Evolutionary conservation across 2,797 vertebrate species (phyloP), one percentile per base, ranked within the genome.

Genomic region (Sebastes itinus): DNA sequence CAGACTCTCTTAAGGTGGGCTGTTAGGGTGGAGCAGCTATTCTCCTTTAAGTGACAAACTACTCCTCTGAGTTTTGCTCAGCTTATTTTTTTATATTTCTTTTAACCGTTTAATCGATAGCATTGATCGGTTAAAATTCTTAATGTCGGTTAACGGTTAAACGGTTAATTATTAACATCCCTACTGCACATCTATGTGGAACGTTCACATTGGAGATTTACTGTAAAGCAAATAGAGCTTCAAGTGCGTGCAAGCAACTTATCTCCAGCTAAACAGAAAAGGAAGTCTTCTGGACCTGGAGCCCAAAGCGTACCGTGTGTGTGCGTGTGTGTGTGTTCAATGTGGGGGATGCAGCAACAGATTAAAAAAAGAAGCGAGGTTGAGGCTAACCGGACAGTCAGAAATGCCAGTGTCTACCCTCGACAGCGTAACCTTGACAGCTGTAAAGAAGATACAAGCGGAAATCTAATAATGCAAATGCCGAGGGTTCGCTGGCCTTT

Each of bases 391-490:
- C 75, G 81, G 84, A 70, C 76, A 85, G 72, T 82, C 72, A 85
- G 75, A 91, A 94, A 93, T 90, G 87, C 80, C 92, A 91, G 49
- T 20, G 75, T 83, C 77, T 60, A 67, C 69, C 75, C 85, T 88
- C 74, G 18, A 54, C 74, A 82, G 67, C 33, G 46, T 59, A 77
- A 81, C 84, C 78, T 82, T 80, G 88, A 87, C 89, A 88, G 82
- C 75, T 85, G 79, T 75, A 88, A 86, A 87, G 87, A 84, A 88
- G 84, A 92, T 83, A 88, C 85, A 91, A 91, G 81, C 25, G 54
- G 88, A 93, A 91, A 83, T 88, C 88, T 86, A 86, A 82, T 92
- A 90, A 92, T 88, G 91, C 81, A 93, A 93, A 93, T 93, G 87
- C 78, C 82, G 77, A 81, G 67, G 68, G 82, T 89, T 91, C 77